Base-by-base conservation (phyloP, 2,888 invertebrate species). In the Frankliniella fusca region DNA sequence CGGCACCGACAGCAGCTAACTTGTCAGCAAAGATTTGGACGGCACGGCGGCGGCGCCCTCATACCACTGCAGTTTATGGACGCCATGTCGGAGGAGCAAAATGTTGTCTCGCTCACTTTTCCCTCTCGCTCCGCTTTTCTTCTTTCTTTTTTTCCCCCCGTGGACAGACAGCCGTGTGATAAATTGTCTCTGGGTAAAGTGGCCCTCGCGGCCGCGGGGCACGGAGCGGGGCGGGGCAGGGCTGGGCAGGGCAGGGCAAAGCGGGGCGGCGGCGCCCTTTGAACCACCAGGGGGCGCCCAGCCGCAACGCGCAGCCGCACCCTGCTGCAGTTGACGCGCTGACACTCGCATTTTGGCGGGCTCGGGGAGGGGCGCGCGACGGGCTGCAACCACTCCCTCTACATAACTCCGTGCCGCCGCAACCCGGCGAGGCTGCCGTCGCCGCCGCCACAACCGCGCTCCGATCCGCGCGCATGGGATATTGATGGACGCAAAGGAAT, bases 401-500 rank as follows among this genome's bases (percentile, higher is more conserved):
- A 38, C 38, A n/a, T n/a, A n/a, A n/a, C n/a, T n/a, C n/a, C n/a
- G n/a, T n/a, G n/a, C 38, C 38, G 38, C 38, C 38, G 38, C 38
- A 38, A 5, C 54, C 54, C 54, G 3, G 54, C 54, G 15, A 2
- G 8, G 23, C 70, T 23, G 9, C 23, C 23, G 23, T 27, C 70
- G 38, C 38, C 38, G 38, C 70, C 70, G 70, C 70, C 70, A 8
- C 70, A 12, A 12, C 23, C 70, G 38, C 38, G 38, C 38, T 23
- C 27, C 70, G 70, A 23, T 18, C 54, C 54, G 61, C 61, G 61
- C 61, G 70, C 70, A 76, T 76, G 70, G 27, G 70, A 27, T 76
- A 76, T 76, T 76, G 70, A 76, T 76, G 70, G 61, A 61, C 18
- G 61, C n/a, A 61, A 61, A 20, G 61, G 70, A 76, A 76, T 76